Evolutionary conservation across 2,797 vertebrate species (phyloP).

Genomic region (Clarias laeviceps): DNA sequence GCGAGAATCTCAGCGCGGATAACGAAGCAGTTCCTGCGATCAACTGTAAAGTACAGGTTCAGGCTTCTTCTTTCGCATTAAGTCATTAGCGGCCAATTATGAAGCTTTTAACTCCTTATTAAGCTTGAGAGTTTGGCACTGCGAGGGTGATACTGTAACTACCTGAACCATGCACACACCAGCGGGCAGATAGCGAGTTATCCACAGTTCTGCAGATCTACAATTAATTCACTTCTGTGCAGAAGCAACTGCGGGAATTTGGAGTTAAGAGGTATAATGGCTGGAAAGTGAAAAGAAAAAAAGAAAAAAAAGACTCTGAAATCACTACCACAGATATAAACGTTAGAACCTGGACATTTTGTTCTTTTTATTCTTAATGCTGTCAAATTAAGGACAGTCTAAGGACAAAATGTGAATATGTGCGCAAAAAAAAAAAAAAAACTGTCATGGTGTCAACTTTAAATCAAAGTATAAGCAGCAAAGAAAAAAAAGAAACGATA

Average conservation of each 20-base stretch:
- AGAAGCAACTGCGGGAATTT: neutral
- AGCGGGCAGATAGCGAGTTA: neutral
- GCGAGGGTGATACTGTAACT: conserved; percentile 28
- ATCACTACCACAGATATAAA: neutral
- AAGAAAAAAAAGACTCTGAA: neutral
- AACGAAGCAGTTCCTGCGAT: neutral
- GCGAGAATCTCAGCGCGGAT: neutral
- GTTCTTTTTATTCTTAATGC: neutral
- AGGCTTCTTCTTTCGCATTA: conserved; percentile 38
- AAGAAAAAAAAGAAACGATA: no score
- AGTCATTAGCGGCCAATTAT: conserved; percentile 51
- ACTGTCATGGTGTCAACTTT: neutral
- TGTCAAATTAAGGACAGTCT: neutral
- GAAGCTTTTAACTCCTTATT: conserved; percentile 39
- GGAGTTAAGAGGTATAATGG: neutral
- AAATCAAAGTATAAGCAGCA: neutral
- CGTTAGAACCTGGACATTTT: neutral
- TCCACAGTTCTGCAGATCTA: neutral
- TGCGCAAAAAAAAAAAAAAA: neutral
- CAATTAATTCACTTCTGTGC: conserved; percentile 15
- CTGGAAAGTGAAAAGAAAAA: neutral
- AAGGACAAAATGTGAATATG: neutral
- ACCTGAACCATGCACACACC: conserved; percentile 8
- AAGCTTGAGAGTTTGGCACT: conserved; percentile 25
- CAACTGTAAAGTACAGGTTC: conserved; percentile 23